Evolutionary conservation across 2,797 vertebrate species (phyloP).

Genomic region (Discoglossus pictus): DNA sequence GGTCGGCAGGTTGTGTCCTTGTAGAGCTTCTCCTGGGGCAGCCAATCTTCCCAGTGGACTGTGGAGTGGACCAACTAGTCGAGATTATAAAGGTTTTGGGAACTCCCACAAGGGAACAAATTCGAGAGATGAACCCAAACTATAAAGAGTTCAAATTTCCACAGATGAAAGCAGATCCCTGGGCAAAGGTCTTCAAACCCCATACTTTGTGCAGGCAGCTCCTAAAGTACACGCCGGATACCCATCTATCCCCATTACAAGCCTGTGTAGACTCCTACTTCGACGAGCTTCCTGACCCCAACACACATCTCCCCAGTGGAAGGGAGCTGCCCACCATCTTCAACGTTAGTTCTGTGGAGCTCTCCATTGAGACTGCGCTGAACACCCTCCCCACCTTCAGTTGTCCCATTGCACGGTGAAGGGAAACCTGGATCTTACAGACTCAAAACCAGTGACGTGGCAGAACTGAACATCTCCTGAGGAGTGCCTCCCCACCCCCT

Average conservation of each 20-base stretch:
- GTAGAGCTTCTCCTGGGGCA: slow-evolving; percentile 89
- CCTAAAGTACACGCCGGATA: slow-evolving; percentile 91
- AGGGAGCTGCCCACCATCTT: slow-evolving; percentile 88
- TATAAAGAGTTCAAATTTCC: slow-evolving; percentile 97
- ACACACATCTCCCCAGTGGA: slow-evolving; percentile 85
- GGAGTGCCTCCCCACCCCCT: slow-evolving; percentile 52
- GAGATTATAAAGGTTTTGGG: slow-evolving; percentile 96
- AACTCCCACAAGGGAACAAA: slow-evolving; percentile 93
- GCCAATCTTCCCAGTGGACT: slow-evolving; percentile 93
- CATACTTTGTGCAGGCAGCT: slow-evolving; percentile 90
- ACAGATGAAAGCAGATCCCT: slow-evolving; percentile 95
- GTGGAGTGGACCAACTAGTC: slow-evolving; percentile 92
- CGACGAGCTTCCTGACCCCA: slow-evolving; percentile 85
- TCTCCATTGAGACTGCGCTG: too few relatives aligned
- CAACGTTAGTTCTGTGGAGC: slow-evolving; percentile 90
- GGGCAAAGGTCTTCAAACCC: slow-evolving; percentile 93
- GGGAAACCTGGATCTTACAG: slow-evolving; percentile 77
- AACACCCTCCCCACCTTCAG: too few relatives aligned
- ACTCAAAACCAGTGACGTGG: slow-evolving; percentile 79
- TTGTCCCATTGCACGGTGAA: slow-evolving; percentile 73
- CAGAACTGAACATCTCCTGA: slow-evolving; percentile 88
- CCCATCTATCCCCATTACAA: slow-evolving; percentile 87
- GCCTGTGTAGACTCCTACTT: slow-evolving; percentile 91
- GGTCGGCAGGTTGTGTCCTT: slow-evolving; percentile 93
- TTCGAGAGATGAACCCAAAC: slow-evolving; percentile 95